phyloP scores from a whole-genome alignment of 2,797 vertebrate genomes.

The Rhincodon typus region DNA sequence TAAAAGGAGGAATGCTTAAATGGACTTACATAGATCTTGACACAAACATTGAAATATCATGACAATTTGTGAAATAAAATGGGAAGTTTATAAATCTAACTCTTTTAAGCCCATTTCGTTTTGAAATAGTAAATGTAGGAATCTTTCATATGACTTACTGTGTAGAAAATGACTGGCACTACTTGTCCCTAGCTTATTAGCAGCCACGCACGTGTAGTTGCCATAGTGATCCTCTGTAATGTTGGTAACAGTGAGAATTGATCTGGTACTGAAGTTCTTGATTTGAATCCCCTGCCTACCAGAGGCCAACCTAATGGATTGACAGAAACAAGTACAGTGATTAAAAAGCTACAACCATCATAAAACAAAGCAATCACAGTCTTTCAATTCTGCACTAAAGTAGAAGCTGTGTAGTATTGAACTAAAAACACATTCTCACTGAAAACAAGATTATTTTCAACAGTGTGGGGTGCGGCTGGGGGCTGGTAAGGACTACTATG shows the following conservation, averaged over 20 bases:
- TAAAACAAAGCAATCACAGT: neutral
- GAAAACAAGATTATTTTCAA: neutral
- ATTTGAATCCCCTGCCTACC: conserved; percentile 88
- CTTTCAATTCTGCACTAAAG: neutral
- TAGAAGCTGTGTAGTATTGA: neutral
- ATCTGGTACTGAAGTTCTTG: conserved; percentile 91
- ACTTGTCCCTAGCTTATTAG: conserved; percentile 88
- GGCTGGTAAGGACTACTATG: neutral
- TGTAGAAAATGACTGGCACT: conserved; percentile 92
- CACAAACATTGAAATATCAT: neutral
- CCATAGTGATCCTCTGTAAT: conserved; percentile 98
- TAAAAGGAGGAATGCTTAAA: neutral
- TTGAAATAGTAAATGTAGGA: conserved; percentile 14
- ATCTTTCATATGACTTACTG: conserved; percentile 76
- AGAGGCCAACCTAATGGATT: conserved; percentile 74
- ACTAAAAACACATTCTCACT: neutral
- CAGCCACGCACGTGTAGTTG: conserved; percentile 96
- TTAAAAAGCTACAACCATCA: neutral
- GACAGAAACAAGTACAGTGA: conserved; percentile 13
- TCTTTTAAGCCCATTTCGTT: neutral
- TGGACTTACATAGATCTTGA: neutral
- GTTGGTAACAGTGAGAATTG: conserved; percentile 91
- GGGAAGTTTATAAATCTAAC: neutral
- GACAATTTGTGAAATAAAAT: neutral
- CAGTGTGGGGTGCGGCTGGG: neutral